Conservation (phyloP, 2,113 vertebrate genomes). For the Sisor rabdophorus region DNA sequence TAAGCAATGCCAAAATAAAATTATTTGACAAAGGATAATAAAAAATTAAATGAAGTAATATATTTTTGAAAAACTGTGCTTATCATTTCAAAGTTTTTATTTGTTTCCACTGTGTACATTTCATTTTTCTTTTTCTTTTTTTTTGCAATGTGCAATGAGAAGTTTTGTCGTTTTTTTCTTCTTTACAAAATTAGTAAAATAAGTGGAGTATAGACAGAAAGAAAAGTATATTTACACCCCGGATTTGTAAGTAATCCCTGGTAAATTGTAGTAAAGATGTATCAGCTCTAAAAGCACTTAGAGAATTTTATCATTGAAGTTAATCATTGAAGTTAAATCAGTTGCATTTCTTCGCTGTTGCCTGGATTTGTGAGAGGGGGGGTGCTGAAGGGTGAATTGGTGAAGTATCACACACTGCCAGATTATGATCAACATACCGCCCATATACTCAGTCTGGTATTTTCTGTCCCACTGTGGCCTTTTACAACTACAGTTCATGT, state of each 20-base stretch:
- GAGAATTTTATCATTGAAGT: background rate
- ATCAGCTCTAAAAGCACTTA: background rate
- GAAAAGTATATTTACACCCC: no score
- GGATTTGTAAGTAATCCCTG: background rate
- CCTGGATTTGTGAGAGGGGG: background rate
- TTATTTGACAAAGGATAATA: background rate
- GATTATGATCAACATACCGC: background rate
- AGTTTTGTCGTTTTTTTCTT: background rate
- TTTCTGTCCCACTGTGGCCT: background rate
- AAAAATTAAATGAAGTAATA: background rate
- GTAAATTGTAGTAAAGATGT: background rate
- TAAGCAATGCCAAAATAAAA: background rate
- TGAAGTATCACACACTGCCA: background rate
- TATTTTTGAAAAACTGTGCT: background rate
- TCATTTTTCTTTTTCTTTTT: background rate
- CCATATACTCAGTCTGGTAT: background rate
- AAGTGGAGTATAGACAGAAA: background rate
- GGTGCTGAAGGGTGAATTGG: background rate
- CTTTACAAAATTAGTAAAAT: background rate
- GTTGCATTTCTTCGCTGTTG: constrained; percentile 5
- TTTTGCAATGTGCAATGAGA: background rate
- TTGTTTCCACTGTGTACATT: background rate
- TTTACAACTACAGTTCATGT: background rate
- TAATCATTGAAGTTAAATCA: no score
- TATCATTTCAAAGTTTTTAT: background rate